These are phyloP conservation scores for Microctenopoma steveboyesi DNA, from an alignment of 2,797 vertebrate species.

Conservation along the genomic window DNA sequence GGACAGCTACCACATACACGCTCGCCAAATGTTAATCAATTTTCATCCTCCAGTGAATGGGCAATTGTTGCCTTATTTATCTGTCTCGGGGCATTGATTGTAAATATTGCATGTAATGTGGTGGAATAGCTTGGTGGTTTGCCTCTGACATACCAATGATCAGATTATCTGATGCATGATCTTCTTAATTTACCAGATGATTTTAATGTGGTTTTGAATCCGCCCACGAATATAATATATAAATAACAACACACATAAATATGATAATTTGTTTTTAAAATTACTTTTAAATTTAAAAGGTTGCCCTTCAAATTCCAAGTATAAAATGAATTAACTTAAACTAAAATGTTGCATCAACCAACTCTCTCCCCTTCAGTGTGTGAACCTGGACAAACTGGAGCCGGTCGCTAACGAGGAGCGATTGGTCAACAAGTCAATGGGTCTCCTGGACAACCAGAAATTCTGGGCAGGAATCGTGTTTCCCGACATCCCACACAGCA, in stretches of 20 bases:
- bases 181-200: constrained; percentile 1
- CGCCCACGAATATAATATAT: background rate
- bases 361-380: constrained; percentile 83
- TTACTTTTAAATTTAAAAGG: background rate
- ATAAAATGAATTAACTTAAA: background rate
- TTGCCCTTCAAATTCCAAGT: background rate
- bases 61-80: constrained; percentile 6
- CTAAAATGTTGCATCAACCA: background rate
- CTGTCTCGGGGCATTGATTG: background rate
- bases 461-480: constrained; percentile 99
- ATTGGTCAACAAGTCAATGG: constrained; percentile 94
- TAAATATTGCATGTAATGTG: background rate
- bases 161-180: background rate
- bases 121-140: background rate
- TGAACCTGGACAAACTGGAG: constrained; percentile 96
- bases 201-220: background rate
- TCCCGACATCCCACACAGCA: constrained; percentile 82
- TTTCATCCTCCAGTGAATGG: constrained; percentile 7
- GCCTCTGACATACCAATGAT: background rate
- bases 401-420: constrained; percentile 90
- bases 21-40: constrained; percentile 34
- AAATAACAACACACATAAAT: constrained; percentile 4
- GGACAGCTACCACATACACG: constrained; percentile 18
- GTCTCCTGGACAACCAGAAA: constrained; percentile 90
- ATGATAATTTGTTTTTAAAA: background rate